A percentile compares a stretch with the other conserved stretches of the same genome.
Conservation (phyloP, 35 echinoderm and acorn worm genomes). For the Apostichopus japonicus region DNA sequence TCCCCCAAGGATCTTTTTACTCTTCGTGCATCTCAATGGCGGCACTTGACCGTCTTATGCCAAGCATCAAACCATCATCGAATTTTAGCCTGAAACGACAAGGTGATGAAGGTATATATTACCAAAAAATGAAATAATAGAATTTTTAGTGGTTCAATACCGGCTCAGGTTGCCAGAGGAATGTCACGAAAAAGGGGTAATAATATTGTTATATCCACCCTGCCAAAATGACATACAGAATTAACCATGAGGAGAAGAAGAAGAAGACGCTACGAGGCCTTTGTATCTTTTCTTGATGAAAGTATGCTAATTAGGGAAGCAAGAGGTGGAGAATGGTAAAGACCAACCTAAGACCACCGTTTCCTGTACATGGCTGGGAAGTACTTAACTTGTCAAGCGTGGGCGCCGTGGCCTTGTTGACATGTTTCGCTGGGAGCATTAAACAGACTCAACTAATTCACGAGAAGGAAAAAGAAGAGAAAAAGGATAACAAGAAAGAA, state of each 20-base stretch:
- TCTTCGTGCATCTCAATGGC: background rate
- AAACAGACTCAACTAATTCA: background rate
- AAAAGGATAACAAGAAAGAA: too few relatives aligned
- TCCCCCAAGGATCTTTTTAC: background rate
- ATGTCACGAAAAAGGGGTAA: too few relatives aligned
- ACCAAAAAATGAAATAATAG: background rate
- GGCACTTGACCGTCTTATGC: conserved; percentile 11
- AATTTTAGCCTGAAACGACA: background rate
- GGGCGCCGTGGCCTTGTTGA: background rate
- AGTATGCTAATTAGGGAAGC: background rate
- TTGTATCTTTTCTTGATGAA: background rate
- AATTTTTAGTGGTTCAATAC: background rate
- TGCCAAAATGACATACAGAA: background rate
- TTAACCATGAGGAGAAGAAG: background rate
- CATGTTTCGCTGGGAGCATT: background rate
- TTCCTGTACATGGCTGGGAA: background rate
- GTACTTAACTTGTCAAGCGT: conserved; percentile 3
- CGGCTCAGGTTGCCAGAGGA: background rate
- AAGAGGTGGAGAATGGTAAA: background rate
- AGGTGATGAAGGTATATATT: background rate
- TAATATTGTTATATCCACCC: background rate
- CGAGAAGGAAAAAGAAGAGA: too few relatives aligned
- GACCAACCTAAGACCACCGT: background rate
- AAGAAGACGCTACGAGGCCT: background rate
- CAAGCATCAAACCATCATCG: background rate